These are phyloP conservation scores for Argynnis bischoffii DNA, from an alignment of 2,888 invertebrate genomes.

Conservation along the genomic window DNA sequence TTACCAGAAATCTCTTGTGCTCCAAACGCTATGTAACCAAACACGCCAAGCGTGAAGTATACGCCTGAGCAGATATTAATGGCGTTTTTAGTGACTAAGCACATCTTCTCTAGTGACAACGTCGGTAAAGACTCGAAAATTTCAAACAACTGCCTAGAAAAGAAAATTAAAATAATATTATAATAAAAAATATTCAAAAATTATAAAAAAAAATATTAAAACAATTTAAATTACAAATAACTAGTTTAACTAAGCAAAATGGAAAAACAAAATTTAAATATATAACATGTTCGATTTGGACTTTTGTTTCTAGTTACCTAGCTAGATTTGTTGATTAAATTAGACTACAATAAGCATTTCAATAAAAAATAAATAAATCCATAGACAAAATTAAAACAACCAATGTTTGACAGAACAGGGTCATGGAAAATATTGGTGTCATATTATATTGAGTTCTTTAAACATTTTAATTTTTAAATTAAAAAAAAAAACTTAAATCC, in stretches of 20 bases:
- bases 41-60: constrained; percentile 95
- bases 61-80: constrained; percentile 95
- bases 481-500: too few species aligned
- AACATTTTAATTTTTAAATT: too few species aligned
- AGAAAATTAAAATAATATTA: too few species aligned
- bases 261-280: not conserved
- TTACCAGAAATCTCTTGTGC: constrained; percentile 87
- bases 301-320: too few species aligned
- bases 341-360: too few species aligned
- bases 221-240: not conserved
- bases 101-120: constrained; percentile 94
- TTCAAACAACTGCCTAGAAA: constrained; percentile 92
- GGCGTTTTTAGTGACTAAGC: constrained; percentile 92
- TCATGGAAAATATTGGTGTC: too few species aligned
- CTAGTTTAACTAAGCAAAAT: too few species aligned
- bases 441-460: too few species aligned
- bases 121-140: constrained; percentile 95
- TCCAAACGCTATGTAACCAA: constrained; percentile 96
- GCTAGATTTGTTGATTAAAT: too few species aligned
- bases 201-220: not conserved
- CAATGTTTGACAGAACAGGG: too few species aligned
- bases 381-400: too few species aligned
- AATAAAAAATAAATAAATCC: too few species aligned
- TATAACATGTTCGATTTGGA: not conserved
- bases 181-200: not conserved